A percentile compares a stretch with the other conserved stretches of the same genome.
Evolutionary conservation across 2,888 invertebrate species (phyloP).

Genomic region (Meghimatium bilineatum): DNA sequence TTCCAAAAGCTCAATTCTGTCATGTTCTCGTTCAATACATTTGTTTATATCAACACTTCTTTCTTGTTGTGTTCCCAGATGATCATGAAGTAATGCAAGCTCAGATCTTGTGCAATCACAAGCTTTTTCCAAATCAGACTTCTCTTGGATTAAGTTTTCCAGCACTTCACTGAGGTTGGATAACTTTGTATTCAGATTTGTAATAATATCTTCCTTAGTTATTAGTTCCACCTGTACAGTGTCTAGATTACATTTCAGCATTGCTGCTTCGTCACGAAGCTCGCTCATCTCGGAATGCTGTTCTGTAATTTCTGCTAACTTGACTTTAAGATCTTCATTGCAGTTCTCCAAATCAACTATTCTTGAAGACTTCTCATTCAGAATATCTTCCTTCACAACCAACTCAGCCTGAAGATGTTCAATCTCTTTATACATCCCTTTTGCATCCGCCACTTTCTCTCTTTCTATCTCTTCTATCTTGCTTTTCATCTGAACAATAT

Average conservation of each 20-base stretch:
- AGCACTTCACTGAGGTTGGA: neutral
- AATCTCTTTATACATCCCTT: neutral
- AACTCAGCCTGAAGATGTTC: neutral
- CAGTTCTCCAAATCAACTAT: conserved; percentile 35
- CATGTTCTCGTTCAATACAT: neutral
- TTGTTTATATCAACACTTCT: neutral
- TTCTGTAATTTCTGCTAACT: neutral
- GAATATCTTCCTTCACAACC: conserved; percentile 45
- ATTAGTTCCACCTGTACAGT: conserved; percentile 30
- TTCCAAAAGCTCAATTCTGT: neutral
- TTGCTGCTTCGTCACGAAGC: neutral
- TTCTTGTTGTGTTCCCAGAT: neutral
- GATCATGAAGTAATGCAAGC: neutral
- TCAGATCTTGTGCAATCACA: neutral
- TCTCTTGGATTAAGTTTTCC: conserved; percentile 1
- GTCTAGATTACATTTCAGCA: conserved; percentile 40
- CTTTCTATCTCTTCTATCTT: conserved; percentile 18
- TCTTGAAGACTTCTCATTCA: conserved; percentile 51
- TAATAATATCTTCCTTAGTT: conserved; percentile 37
- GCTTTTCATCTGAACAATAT: neutral
- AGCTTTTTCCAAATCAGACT: neutral
- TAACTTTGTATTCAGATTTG: conserved; percentile 6
- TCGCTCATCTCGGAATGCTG: neutral
- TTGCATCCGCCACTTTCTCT: neutral
- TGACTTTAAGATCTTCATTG: neutral